Evolutionary conservation across 2,888 invertebrate genomes (phyloP).

Genomic region (Celastrina argiolus): DNA sequence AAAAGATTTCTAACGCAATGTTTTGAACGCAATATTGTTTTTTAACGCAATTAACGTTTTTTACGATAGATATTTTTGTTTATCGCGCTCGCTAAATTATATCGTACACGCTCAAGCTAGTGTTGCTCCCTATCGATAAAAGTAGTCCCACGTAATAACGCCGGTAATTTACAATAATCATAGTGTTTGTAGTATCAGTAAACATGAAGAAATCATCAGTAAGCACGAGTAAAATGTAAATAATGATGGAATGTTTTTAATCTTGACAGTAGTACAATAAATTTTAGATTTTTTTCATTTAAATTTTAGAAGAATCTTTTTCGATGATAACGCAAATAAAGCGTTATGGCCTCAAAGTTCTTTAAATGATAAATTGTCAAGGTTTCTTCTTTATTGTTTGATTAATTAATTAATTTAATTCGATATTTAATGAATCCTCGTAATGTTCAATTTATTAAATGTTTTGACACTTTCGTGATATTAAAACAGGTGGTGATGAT

Average conservation of each 20-base stretch:
- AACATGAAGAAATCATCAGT: too few species aligned
- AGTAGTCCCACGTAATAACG: background rate
- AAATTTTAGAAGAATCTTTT: background rate
- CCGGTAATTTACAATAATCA: background rate
- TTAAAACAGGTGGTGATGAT: background rate
- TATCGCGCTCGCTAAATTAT: conserved; percentile 58
- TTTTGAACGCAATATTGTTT: conserved; percentile 49
- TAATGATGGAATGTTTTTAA: background rate
- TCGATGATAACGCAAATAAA: too few species aligned
- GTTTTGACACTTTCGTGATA: background rate
- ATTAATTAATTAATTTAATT: too few species aligned
- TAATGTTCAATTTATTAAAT: background rate
- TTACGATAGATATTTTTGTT: conserved; percentile 56
- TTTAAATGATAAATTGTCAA: too few species aligned
- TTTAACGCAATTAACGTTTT: conserved; percentile 62
- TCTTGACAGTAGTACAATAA: background rate
- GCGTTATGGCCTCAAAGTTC: too few species aligned
- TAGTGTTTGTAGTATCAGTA: background rate
- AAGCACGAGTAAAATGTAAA: background rate
- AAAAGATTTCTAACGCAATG: conserved; percentile 69
- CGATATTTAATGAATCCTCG: background rate
- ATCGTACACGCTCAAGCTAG: conserved; percentile 53
- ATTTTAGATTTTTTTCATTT: background rate
- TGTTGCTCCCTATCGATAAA: conserved; percentile 8
- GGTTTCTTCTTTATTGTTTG: too few species aligned